Evolutionary conservation across 2,888 invertebrate species (phyloP).

Genomic region (Drosophila tripunctata): DNA sequence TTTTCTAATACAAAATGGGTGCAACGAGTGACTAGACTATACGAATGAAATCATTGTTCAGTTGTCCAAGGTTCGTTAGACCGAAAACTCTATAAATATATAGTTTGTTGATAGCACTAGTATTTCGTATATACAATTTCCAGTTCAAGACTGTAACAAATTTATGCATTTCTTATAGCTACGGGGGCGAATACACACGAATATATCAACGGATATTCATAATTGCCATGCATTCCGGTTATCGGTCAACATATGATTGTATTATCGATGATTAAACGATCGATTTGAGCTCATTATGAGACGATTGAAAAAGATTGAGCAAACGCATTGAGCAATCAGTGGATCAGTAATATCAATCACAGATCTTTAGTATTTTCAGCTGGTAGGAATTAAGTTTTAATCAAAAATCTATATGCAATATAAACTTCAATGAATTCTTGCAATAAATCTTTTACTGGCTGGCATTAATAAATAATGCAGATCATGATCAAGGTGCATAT

Average conservation of each 20-base stretch:
- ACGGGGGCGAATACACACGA: slow-evolving; percentile 27
- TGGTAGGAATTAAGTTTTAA: too few relatives aligned
- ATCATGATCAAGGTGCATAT: slow-evolving; percentile 36
- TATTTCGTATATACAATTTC: slow-evolving; percentile 13
- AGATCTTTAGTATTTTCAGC: too few relatives aligned
- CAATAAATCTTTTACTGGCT: not conserved
- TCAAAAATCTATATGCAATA: not conserved
- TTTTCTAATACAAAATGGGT: slow-evolving; percentile 12
- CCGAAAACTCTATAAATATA: slow-evolving; percentile 22
- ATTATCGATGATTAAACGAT: slow-evolving; percentile 7
- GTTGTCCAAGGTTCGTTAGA: slow-evolving; percentile 58
- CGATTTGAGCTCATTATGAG: slow-evolving; percentile 16
- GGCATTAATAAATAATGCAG: not conserved
- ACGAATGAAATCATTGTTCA: slow-evolving; percentile 14
- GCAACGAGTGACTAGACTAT: slow-evolving; percentile 17
- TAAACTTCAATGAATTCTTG: too few relatives aligned
- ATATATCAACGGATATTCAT: slow-evolving; percentile 15
- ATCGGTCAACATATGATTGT: slow-evolving; percentile 6
- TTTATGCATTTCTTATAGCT: slow-evolving; percentile 2
- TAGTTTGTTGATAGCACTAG: slow-evolving; percentile 1
- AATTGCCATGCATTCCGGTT: slow-evolving; percentile 19
- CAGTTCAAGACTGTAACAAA: slow-evolving; percentile 1
- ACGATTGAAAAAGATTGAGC: slow-evolving; percentile 13
- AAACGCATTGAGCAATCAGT: not conserved
- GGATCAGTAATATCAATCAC: slow-evolving; percentile 22